Base-by-base conservation (phyloP, 2,113 vertebrate genomes). In the Felis chaus region DNA sequence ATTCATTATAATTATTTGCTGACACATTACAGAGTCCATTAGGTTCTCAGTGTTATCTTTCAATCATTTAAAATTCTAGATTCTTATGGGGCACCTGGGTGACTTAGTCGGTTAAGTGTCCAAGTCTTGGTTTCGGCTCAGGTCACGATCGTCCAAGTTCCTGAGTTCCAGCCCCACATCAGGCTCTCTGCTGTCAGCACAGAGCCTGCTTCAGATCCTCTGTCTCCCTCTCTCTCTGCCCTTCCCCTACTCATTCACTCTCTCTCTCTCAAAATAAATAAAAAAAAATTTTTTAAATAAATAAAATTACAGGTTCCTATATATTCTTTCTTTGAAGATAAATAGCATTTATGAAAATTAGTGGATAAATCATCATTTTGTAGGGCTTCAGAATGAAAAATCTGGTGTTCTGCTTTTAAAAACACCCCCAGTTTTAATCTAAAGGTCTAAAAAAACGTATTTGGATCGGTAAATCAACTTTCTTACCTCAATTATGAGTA, bases 321-420 rank as follows among this genome's bases (percentile, higher is more conserved):
- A 68, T 83, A 91, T 91, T 88, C 31, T 92, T 97, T 93, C 83
- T 63, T 94, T 74, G 39, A 89, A 39, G 29, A 82, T 86, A 93
- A 89, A 85, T 23, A 79, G 5, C 53, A 84, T 45, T 94, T 92
- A 65, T 78, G 39, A 94, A 95, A 81, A 79, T 69, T 45, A 82
- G 21, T 79, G 41, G 11, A 79, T 65, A 92, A 91, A 69, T 81
- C 15, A 78, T 39, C 85, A 82, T 83, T 95, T 91, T 89, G 29
- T 81, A 85, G 53, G 50, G 18, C 61, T 81, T 95, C 19, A 4
- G 69, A 53, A 4, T 84, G 36, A 91, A 95, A 73, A 41, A 45
- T 79, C 15, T 81, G 39, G 31, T 91, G 31, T 65, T 82, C 45
- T 19, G 36, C 16, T 57, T 92, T 41, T 19, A 19, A 50, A 57